Conservation (phyloP, 2,888 invertebrate species). For the Hyles lineata region DNA sequence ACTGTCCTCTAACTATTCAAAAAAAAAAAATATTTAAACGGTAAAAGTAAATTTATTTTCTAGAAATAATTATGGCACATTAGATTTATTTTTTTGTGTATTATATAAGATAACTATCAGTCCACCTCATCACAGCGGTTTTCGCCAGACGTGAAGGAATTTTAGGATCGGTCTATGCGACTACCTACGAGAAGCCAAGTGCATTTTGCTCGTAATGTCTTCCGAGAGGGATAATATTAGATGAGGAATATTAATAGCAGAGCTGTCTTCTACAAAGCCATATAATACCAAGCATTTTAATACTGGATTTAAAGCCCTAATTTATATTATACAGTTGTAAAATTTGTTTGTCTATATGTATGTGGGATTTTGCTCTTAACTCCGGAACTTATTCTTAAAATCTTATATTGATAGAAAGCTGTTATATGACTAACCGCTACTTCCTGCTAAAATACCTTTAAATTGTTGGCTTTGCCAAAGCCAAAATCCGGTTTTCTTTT, state of each 20-base stretch:
- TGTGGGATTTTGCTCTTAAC: background rate
- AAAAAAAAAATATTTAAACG: background rate
- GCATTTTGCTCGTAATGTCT: conserved; percentile 13
- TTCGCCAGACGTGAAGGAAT: conserved; percentile 1
- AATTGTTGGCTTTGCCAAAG: background rate
- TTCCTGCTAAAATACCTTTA: background rate
- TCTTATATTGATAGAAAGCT: too few species aligned
- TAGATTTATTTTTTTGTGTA: background rate
- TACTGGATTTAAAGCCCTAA: background rate
- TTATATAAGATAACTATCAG: background rate
- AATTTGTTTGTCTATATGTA: background rate
- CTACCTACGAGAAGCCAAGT: conserved; percentile 27
- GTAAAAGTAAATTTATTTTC: background rate
- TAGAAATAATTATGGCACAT: background rate
- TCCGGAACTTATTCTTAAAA: too few species aligned
- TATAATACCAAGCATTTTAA: background rate
- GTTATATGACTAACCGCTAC: too few species aligned
- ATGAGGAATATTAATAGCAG: conserved; percentile 10
- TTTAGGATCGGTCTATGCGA: background rate
- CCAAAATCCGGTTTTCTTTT: background rate
- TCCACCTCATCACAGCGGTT: background rate
- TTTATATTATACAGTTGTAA: background rate
- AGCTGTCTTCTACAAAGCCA: conserved; percentile 4
- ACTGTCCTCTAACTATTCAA: background rate
- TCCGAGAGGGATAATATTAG: conserved; percentile 18